These are phyloP conservation scores for Chaenodraco wilsoni DNA, from an alignment of 2,797 vertebrate species.

Conservation along the genomic window DNA sequence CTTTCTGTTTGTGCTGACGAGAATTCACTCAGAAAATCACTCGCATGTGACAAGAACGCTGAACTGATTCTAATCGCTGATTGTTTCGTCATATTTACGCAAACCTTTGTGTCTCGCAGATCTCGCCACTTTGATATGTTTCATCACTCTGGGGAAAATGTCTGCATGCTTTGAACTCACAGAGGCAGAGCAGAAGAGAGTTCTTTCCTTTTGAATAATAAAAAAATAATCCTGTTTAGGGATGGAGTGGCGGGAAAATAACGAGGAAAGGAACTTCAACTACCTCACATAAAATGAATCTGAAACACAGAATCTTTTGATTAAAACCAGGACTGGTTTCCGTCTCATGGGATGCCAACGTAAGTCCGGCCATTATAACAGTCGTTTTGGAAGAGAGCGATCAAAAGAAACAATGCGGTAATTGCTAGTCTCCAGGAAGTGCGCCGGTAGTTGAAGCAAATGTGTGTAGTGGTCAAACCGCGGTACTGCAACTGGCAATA, in stretches of 20 bases:
- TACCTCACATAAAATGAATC: neutral
- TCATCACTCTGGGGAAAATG: constrained; percentile 31
- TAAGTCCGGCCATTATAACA: neutral
- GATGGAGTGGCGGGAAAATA: constrained; percentile 22
- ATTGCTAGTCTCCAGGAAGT: too few species aligned
- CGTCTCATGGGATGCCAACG: neutral
- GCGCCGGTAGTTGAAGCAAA: too few species aligned
- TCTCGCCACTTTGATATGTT: constrained; percentile 48
- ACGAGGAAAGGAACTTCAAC: neutral
- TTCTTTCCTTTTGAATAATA: constrained; percentile 5
- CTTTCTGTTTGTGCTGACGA: constrained; percentile 30
- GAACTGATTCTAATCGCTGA: constrained; percentile 47
- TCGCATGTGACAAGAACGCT: constrained; percentile 3
- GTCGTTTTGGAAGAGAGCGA: neutral
- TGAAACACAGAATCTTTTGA: constrained; percentile 9
- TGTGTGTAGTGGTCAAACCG: too few species aligned
- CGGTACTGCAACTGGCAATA: too few species aligned
- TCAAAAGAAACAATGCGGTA: neutral
- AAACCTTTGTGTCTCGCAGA: constrained; percentile 25
- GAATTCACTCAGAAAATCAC: constrained; percentile 23
- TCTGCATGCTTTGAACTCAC: constrained; percentile 30
- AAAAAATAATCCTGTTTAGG: neutral
- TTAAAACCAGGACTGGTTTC: neutral
- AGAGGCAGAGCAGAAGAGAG: constrained; percentile 3
- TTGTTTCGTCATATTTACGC: constrained; percentile 38